Conservation (phyloP, 2,797 vertebrate species). For the Artibeus jamaicensis region DNA sequence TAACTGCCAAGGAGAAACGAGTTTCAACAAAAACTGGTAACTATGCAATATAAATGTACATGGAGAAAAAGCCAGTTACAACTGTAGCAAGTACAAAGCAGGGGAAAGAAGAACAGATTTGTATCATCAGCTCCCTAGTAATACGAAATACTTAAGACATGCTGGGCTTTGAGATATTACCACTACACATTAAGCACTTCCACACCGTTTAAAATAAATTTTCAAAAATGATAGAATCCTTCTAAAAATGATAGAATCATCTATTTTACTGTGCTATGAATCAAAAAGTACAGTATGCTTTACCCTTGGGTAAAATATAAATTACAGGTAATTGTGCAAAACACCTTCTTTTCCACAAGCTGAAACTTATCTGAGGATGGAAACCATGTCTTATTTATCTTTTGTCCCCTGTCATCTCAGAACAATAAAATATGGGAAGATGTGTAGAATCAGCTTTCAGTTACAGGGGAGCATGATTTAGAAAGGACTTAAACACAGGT, state of each 20-base stretch:
- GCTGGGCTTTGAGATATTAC: background rate
- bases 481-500: background rate
- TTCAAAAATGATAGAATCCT: background rate
- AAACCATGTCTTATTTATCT: background rate
- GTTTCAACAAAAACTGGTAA: background rate
- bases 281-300: background rate
- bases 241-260: conserved; percentile 29
- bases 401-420: background rate
- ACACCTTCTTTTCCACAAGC: background rate
- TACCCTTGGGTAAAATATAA: background rate
- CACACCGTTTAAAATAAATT: background rate
- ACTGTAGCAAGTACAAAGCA: background rate
- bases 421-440: background rate
- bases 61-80: background rate
- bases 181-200: background rate
- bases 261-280: background rate
- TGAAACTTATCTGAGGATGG: background rate
- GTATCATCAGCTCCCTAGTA: background rate
- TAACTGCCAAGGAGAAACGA: background rate
- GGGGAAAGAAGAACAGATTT: background rate
- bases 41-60: background rate
- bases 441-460: background rate
- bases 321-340: background rate
- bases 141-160: background rate
- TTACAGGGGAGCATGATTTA: background rate